Evolutionary conservation across 2,888 invertebrate species (phyloP), one percentile per base, ranked within the genome.

Genomic region (Oxytorus armatus): DNA sequence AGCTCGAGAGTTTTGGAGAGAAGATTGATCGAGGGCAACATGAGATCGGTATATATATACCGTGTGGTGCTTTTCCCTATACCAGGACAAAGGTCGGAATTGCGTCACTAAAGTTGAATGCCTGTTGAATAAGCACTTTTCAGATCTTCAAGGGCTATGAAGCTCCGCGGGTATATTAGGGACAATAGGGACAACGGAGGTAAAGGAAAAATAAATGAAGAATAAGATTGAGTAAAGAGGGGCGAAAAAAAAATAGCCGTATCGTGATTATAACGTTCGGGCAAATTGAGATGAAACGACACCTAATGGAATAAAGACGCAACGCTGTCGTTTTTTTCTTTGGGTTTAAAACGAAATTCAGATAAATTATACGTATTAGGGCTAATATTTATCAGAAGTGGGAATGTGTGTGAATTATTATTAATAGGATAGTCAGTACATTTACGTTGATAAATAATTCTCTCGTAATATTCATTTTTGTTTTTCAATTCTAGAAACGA

Each of bases 1-100:
- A 18, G 53, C 36, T 66, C 33, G 63, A 55, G 57, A n/a, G n/a
- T n/a, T n/a, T 55, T 61, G 36, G 77, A 72, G 77, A 72, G 61
- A 66, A 59, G 61, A 72, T 77, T 70, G 61, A 70, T 76, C 59
- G 79, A 66, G 23, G 66, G 59, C 25, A 63, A 65, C 53, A n/a
- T 21, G 59, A 51, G 11, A 44, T 51, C 29, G 51, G 21, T 8
- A 29, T 7, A 7, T 36, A 36, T 8, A 36, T 29, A 10, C 4
- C 36, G 36, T 8, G 29, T 36, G 1, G 36, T 8, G 36, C 10
- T 10, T 36, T n/a, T n/a, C n/a, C n/a, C n/a, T n/a, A n/a, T n/a
- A n/a, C 29, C 36, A 5, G 11, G 51, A 44, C 23, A 39, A 66
- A 25, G 61, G 51, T 53, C 36, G 16, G 16, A 33, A 59, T 42